Conservation (phyloP, 2,888 invertebrate species). For the Hyposoter dolosus region DNA sequence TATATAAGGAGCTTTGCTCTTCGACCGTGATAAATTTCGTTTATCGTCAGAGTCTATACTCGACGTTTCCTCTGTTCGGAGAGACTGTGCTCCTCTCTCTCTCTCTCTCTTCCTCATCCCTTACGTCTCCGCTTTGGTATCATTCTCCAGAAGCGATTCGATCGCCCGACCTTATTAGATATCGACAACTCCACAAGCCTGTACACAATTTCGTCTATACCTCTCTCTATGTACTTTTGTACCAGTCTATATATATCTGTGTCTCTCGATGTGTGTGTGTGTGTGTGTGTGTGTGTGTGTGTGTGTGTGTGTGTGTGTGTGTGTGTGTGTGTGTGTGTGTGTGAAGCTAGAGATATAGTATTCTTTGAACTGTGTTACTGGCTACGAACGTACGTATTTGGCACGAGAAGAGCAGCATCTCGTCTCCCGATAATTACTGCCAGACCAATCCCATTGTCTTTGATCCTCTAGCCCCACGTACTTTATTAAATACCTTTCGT, state of each 20-base stretch:
- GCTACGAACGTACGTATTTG: constrained; percentile 1
- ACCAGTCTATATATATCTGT: background rate
- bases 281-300: background rate
- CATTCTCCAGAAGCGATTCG: constrained; percentile 60
- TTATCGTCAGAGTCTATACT: constrained; percentile 66
- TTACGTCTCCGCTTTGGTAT: constrained; percentile 40
- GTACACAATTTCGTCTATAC: constrained; percentile 32
- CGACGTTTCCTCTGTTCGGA: constrained; percentile 44
- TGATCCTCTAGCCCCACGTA: constrained; percentile 29
- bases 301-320: background rate
- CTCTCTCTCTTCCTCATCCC: background rate
- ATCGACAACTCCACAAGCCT: constrained; percentile 65
- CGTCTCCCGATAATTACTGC: constrained; percentile 59
- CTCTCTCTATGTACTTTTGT: background rate
- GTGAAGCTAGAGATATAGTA: background rate
- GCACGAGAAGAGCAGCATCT: constrained; percentile 41
- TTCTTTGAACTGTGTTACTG: constrained; percentile 2
- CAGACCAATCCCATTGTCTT: constrained; percentile 44
- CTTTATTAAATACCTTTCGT: constrained; percentile 20
- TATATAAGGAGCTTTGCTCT: constrained; percentile 65
- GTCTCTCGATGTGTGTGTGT: background rate
- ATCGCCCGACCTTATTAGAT: constrained; percentile 71
- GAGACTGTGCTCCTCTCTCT: background rate
- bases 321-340: background rate
- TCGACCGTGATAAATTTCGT: constrained; percentile 72